Conservation (phyloP, 2,888 invertebrate species). For the Philonicus albiceps region DNA sequence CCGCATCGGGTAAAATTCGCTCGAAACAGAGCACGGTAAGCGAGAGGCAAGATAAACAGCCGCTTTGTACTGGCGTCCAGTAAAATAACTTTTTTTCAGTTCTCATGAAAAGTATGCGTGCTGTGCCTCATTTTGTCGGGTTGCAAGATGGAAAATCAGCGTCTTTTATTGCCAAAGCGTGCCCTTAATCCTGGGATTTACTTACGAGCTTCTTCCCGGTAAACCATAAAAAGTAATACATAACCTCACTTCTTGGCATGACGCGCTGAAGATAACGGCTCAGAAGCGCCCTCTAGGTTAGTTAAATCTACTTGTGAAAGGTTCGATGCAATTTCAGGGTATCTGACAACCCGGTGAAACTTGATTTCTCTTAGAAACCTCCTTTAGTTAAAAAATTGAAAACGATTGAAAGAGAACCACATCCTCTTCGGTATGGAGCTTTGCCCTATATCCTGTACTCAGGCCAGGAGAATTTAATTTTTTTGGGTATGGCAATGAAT, state of each 20-base stretch:
- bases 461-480: background rate
- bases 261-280: background rate
- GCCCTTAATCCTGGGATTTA: background rate
- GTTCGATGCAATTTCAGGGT: background rate
- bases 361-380: background rate
- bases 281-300: background rate
- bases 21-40: background rate
- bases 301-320: background rate
- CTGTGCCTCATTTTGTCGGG: background rate
- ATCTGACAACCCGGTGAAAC: background rate
- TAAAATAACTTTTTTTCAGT: background rate
- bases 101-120: background rate
- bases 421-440: background rate
- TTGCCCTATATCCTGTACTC: background rate
- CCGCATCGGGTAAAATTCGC: background rate
- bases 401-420: background rate
- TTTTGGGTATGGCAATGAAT: background rate
- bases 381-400: background rate
- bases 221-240: background rate
- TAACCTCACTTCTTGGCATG: background rate
- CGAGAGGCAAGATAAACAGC: background rate
- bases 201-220: background rate
- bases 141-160: background rate
- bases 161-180: background rate
- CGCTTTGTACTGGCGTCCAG: background rate